These are phyloP conservation scores for Leptopilina clavipes DNA, from an alignment of 1,140 invertebrate genomes.

Conservation along the genomic window DNA sequence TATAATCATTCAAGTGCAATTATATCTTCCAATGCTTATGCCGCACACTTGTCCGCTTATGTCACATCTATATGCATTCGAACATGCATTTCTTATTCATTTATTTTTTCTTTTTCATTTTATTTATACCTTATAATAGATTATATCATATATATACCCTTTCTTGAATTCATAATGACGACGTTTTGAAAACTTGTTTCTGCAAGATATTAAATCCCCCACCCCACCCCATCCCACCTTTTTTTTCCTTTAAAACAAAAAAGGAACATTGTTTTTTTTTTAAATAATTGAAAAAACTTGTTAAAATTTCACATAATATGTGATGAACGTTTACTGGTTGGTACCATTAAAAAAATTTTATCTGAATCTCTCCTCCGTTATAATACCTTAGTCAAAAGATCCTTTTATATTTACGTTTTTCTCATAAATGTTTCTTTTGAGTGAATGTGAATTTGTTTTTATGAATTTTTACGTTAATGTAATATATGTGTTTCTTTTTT, in stretches of 20 bases:
- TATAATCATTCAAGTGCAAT: conserved; percentile 14
- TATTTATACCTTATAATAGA: conserved; percentile 7
- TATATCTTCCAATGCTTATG: conserved; percentile 17
- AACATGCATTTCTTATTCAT: neutral
- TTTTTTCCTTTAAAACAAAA: neutral
- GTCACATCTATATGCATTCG: neutral
- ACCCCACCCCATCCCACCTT: too few relatives aligned
- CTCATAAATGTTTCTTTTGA: neutral
- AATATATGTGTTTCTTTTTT: neutral
- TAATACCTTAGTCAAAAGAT: neutral
- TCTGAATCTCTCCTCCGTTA: neutral
- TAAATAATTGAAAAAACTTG: neutral
- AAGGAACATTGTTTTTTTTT: neutral
- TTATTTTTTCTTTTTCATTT: conserved; percentile 3
- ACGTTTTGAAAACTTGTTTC: conserved; percentile 22
- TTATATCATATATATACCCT: conserved; percentile 3
- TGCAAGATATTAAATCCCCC: neutral
- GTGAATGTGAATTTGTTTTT: neutral
- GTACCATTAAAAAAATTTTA: neutral
- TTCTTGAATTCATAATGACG: neutral
- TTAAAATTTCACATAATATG: conserved; percentile 15
- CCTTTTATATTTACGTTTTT: neutral
- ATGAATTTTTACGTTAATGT: neutral
- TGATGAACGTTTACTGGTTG: neutral
- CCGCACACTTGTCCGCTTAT: conserved; percentile 4